Conservation (phyloP, 2,113 vertebrate species). For the Lycaon pictus region DNA sequence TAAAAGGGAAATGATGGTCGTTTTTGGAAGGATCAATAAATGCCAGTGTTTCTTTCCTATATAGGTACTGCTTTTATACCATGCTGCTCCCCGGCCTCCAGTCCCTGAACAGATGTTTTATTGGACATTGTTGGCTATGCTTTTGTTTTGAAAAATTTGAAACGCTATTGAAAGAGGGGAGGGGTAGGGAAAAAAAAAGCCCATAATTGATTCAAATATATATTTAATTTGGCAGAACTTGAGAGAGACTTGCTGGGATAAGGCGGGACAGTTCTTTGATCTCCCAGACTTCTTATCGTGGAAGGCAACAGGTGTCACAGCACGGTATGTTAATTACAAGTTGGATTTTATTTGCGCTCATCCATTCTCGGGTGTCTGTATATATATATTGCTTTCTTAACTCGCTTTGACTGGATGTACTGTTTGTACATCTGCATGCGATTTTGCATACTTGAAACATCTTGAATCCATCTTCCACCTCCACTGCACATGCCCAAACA, state of each 20-base stretch:
- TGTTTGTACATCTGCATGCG: slow-evolving; percentile 87
- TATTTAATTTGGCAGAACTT: slow-evolving; percentile 88
- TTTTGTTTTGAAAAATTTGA: slow-evolving; percentile 74
- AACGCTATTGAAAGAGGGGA: slow-evolving; percentile 70
- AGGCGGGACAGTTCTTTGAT: slow-evolving; percentile 95
- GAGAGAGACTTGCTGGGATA: slow-evolving; percentile 87
- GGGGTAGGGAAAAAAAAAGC: background rate
- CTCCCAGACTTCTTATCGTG: slow-evolving; percentile 97
- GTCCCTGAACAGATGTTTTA: slow-evolving; percentile 65
- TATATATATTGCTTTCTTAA: slow-evolving; percentile 79
- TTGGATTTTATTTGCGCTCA: slow-evolving; percentile 66
- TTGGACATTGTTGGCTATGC: slow-evolving; percentile 61
- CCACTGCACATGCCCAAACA: slow-evolving; percentile 77
- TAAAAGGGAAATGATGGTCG: slow-evolving; percentile 37
- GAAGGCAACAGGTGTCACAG: slow-evolving; percentile 95
- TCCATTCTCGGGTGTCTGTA: slow-evolving; percentile 69
- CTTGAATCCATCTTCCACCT: slow-evolving; percentile 88
- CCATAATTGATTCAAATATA: slow-evolving; percentile 79
- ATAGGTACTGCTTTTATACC: slow-evolving; percentile 20
- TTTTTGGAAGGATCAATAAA: slow-evolving; percentile 60
- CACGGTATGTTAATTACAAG: slow-evolving; percentile 90
- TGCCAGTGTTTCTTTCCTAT: background rate
- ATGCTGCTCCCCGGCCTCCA: background rate
- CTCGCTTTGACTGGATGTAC: slow-evolving; percentile 81
- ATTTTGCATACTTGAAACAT: slow-evolving; percentile 86